These are phyloP conservation scores for Thaleichthys pacificus DNA, from an alignment of 2,797 vertebrate species.

Conservation along the genomic window DNA sequence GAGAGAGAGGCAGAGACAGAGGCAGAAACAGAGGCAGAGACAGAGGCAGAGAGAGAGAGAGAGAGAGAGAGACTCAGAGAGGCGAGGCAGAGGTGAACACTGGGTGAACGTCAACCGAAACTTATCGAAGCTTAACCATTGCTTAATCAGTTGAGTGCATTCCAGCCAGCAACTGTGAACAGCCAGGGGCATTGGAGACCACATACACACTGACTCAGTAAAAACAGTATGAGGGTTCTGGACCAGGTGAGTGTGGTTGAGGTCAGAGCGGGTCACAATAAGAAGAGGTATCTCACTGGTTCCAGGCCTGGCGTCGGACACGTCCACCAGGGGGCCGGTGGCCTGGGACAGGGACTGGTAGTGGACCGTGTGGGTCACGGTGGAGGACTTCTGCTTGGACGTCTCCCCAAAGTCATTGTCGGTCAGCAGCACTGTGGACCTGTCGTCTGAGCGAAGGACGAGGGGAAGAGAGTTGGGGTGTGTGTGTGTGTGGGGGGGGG, in stretches of 20 bases:
- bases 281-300: slow-evolving; percentile 88
- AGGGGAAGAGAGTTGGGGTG: background rate
- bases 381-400: slow-evolving; percentile 95
- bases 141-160: too few species aligned
- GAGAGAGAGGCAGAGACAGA: slow-evolving; percentile 17
- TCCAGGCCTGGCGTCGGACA: slow-evolving; percentile 96
- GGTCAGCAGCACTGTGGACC: slow-evolving; percentile 94
- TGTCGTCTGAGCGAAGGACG: slow-evolving; percentile 80
- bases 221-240: background rate
- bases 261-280: slow-evolving; percentile 57
- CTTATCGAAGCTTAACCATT: too few species aligned
- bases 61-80: too few species aligned
- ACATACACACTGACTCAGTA: background rate
- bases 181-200: background rate
- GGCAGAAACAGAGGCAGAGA: slow-evolving; percentile 16
- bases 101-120: background rate
- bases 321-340: slow-evolving; percentile 96
- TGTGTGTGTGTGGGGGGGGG: background rate
- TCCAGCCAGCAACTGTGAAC: background rate
- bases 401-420: slow-evolving; percentile 98
- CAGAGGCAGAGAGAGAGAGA: background rate
- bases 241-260: background rate
- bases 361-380: slow-evolving; percentile 98
- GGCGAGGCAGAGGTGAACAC: background rate
- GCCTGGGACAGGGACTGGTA: slow-evolving; percentile 98